These are phyloP conservation scores for Meteorus cinctellus DNA, from an alignment of 2,888 invertebrate species.

Conservation along the genomic window DNA sequence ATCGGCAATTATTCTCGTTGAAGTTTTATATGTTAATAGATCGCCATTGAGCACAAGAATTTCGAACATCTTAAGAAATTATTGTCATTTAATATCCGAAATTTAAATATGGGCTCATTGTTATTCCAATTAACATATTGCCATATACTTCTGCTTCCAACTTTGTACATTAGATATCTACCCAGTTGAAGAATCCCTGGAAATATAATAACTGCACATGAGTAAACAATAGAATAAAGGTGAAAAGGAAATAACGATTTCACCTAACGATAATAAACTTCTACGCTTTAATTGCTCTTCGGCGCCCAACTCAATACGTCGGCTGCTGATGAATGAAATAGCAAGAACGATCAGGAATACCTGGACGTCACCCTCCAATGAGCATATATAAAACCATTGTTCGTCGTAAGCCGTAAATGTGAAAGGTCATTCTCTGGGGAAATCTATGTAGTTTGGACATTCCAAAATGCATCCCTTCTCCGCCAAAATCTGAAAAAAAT, in stretches of 20 bases:
- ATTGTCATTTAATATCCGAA: too few species aligned
- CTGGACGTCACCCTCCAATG: background rate
- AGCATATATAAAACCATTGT: background rate
- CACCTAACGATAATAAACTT: background rate
- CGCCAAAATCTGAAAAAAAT: too few species aligned
- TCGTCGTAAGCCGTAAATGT: background rate
- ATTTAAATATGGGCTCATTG: background rate
- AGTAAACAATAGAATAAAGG: background rate
- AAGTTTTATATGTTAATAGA: slow-evolving; percentile 58
- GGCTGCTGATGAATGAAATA: background rate
- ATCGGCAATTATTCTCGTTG: slow-evolving; percentile 50
- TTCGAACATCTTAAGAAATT: background rate
- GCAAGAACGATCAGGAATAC: background rate
- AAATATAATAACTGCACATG: background rate
- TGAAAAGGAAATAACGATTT: background rate
- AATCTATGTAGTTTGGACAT: background rate
- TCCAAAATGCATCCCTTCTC: background rate
- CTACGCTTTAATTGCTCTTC: background rate
- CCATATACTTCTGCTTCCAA: background rate
- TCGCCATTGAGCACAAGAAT: slow-evolving; percentile 22
- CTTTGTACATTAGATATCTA: background rate
- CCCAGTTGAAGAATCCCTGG: background rate
- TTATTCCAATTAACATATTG: background rate
- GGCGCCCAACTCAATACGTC: background rate
- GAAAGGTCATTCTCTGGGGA: background rate